These are phyloP conservation scores for Sander lucioperca DNA, from an alignment of 2,113 vertebrate genomes.

Conservation along the genomic window DNA sequence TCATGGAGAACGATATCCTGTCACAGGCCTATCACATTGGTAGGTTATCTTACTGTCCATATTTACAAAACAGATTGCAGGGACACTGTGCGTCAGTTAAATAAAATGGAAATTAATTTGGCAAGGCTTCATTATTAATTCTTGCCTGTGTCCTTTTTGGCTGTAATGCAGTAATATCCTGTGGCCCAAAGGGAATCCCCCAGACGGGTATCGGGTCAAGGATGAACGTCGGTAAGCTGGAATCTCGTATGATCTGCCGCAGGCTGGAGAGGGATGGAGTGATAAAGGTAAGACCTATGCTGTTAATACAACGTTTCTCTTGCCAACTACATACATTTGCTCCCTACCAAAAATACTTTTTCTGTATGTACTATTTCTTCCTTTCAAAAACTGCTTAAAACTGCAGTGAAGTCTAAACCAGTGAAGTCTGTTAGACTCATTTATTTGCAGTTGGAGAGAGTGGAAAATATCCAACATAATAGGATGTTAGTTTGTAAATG, in stretches of 20 bases:
- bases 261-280: conserved; percentile 89
- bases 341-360: neutral
- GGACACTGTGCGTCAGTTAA: no score
- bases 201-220: conserved; percentile 86
- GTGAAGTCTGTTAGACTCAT: neutral
- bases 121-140: neutral
- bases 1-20: conserved; percentile 91
- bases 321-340: neutral
- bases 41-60: conserved; percentile 74
- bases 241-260: conserved; percentile 94
- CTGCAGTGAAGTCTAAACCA: neutral
- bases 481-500: neutral
- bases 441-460: neutral
- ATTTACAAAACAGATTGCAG: neutral
- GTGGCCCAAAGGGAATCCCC: conserved; percentile 92
- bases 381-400: neutral
- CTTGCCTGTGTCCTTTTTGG: conserved; percentile 1
- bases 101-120: no score
- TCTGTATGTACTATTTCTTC: neutral
- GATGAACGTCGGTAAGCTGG: conserved; percentile 93
- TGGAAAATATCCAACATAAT: neutral
- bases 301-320: neutral
- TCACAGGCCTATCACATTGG: conserved; percentile 93
- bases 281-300: conserved; percentile 85
- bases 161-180: conserved; percentile 87